Percentiles rank a stretch among this genome's conserved stretches.
Evolutionary conservation across 2,888 invertebrate genomes (phyloP).

Genomic region (Catocala fraxini): DNA sequence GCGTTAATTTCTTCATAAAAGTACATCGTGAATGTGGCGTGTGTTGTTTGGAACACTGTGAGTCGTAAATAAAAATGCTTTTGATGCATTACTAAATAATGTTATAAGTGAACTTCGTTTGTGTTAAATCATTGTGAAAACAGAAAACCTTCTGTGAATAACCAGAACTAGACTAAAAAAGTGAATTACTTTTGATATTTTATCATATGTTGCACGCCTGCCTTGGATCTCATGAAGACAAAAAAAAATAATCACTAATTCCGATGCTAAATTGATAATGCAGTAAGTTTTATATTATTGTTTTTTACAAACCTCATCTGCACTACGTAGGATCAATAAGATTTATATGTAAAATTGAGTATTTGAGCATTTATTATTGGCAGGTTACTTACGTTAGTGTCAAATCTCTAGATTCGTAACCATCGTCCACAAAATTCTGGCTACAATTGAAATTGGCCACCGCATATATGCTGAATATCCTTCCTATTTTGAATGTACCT

Average conservation of each 20-base stretch:
- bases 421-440: conserved; percentile 42
- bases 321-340: conserved; percentile 28
- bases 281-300: conserved; percentile 74
- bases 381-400: conserved; percentile 68
- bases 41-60: conserved; percentile 86
- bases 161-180: conserved; percentile 58
- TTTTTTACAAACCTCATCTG: conserved; percentile 45
- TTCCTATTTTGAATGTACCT: background rate
- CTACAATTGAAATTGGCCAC: conserved; percentile 28
- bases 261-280: conserved; percentile 84
- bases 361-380: conserved; percentile 58
- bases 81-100: conserved; percentile 68
- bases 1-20: conserved; percentile 74
- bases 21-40: conserved; percentile 87
- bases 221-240: conserved; percentile 83
- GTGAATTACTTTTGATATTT: conserved; percentile 78
- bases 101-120: conserved; percentile 66
- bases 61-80: conserved; percentile 86
- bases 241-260: conserved; percentile 84
- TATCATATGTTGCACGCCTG: conserved; percentile 86
- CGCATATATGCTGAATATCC: background rate
- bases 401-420: conserved; percentile 46
- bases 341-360: conserved; percentile 31
- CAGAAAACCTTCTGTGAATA: conserved; percentile 57
- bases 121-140: conserved; percentile 64